A percentile compares a stretch with the other conserved stretches of the same genome.
Conservation (phyloP, 1,140 invertebrate species). For the Hormaphis cornu region DNA sequence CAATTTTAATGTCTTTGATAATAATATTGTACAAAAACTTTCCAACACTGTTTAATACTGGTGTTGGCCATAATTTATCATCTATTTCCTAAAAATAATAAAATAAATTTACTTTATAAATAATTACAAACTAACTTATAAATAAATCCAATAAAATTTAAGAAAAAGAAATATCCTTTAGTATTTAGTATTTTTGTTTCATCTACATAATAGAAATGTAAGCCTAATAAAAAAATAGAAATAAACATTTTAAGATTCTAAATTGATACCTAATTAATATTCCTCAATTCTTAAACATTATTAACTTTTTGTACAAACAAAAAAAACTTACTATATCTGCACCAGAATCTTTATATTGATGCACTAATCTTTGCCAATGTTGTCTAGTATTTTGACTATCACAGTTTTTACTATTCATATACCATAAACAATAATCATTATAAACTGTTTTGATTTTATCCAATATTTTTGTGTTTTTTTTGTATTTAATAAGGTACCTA, state of each 20-base stretch:
- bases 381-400: slow-evolving; percentile 54
- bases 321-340: slow-evolving; percentile 48
- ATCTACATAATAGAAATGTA: too few species aligned
- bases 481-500: slow-evolving; percentile 56
- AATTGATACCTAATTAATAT: too few species aligned
- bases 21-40: slow-evolving; percentile 82
- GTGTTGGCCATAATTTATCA: slow-evolving; percentile 55
- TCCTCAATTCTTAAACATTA: too few species aligned
- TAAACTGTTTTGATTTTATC: slow-evolving; percentile 60
- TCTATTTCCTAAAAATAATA: slow-evolving; percentile 43
- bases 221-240: too few species aligned
- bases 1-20: slow-evolving; percentile 72
- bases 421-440: slow-evolving; percentile 60
- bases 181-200: too few species aligned
- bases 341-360: slow-evolving; percentile 48
- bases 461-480: slow-evolving; percentile 53
- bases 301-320: too few species aligned
- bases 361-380: slow-evolving; percentile 59
- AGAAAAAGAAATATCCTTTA: too few species aligned
- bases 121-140: too few species aligned
- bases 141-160: too few species aligned
- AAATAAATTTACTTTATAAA: slow-evolving; percentile 24
- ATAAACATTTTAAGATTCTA: too few species aligned
- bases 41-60: slow-evolving; percentile 53
- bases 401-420: slow-evolving; percentile 43